These are phyloP conservation scores for Pygoscelis antarcticus DNA, from an alignment of 2,113 vertebrate genomes.

Conservation along the genomic window DNA sequence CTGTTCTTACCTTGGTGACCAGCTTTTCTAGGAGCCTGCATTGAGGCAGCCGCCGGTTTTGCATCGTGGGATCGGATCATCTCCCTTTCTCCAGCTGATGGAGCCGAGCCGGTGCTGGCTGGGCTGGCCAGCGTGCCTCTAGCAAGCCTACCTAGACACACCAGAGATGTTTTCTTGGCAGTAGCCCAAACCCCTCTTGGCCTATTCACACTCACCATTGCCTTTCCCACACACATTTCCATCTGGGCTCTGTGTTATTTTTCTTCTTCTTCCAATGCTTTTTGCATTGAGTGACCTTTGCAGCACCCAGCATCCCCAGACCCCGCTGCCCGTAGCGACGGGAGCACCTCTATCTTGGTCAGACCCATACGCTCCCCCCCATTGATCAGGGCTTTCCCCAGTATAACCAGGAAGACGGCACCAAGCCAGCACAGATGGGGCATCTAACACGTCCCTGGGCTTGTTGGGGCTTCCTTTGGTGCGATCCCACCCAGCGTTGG, in stretches of 20 bases:
- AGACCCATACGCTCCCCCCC: background rate
- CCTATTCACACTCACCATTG: background rate
- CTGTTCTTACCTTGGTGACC: background rate
- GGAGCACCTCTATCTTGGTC: background rate
- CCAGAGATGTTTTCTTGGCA: background rate
- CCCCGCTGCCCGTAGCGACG: fast-evolving
- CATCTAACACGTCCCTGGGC: background rate
- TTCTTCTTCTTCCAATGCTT: background rate
- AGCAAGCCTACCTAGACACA: background rate
- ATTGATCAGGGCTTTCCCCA: background rate
- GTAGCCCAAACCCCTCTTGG: background rate
- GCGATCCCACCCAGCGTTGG: fast-evolving
- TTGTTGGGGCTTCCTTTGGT: background rate
- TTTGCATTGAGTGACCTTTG: background rate
- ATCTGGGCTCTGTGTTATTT: background rate
- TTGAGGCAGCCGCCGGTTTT: background rate
- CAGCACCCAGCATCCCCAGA: background rate
- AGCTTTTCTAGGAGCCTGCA: background rate
- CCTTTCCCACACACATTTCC: background rate
- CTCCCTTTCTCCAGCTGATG: background rate
- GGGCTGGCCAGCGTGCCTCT: background rate
- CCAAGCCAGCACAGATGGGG: background rate
- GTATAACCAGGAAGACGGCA: background rate
- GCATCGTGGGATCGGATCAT: background rate
- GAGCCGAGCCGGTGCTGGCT: background rate